Evolutionary conservation across 2,888 invertebrate species (phyloP), one percentile per base, ranked within the genome.

Genomic region (Vesta saturnalis): DNA sequence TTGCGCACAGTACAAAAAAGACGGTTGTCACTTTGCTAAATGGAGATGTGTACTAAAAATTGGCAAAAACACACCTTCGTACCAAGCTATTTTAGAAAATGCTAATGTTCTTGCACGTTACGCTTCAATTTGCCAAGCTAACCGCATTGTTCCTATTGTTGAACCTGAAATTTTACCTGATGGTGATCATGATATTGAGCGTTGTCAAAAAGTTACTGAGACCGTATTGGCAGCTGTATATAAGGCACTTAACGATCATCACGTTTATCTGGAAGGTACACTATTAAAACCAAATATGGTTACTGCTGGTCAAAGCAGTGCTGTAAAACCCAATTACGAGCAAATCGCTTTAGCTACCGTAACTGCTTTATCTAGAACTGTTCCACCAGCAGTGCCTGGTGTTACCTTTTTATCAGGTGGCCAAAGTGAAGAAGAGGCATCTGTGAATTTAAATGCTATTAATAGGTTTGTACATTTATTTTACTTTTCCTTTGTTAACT

Each of bases 241-340:
- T 91, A 96, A 96, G 86, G 97, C 97, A 1, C 88, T 98, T 74
- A 92, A 88, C 80, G 97, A 98, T 83, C 97, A 98, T 83, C 94
- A 98, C 82, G 95, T 98, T 67, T 98, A 89, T 87, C 89, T 98
- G 78, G 98, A 98, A 85, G 98, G 98, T 74, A 97, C 97, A n/a
- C 89, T 98, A 23, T 89, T 98, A 77, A 98, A 98, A 85, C 97
- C 97, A 68, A 98, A 98, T 89, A 98, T 98, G 98, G 96, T 96
- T 60, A 82, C 74, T 0, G 60, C 64, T 10, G 75, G 75, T 12
- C 73, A 73, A 55, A 39, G n/a, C 39, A 6, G 39, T 4, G 39
- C 39, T n/a, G 83, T 90, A 2, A 72, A 71, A 22, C 54, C 54
- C 12, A 56, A 70, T 2, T 88, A 95, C 6, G 88, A 90, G 80